phyloP scores from a whole-genome alignment of 2,888 invertebrate species.

The Heliothis peltigera region DNA sequence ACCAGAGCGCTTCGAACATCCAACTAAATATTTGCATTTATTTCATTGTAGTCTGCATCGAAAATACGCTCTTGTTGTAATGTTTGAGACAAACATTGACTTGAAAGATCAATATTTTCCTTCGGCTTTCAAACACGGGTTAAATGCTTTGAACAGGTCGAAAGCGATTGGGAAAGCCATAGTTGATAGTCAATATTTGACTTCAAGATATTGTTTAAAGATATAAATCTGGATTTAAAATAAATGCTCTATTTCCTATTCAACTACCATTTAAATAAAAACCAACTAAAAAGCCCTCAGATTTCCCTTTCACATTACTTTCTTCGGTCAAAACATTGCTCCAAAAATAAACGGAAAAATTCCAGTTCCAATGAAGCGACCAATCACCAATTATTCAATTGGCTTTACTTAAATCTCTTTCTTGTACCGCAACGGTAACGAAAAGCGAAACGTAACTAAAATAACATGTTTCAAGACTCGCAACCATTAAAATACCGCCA shows the following conservation, averaged over 20 bases:
- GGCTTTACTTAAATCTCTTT: constrained; percentile 49
- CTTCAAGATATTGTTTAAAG: not conserved
- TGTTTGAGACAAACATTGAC: constrained; percentile 44
- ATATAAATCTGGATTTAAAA: not conserved
- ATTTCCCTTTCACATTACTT: constrained; percentile 33
- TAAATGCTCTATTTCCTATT: no score
- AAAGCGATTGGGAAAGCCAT: constrained; percentile 9
- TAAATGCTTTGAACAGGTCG: constrained; percentile 5
- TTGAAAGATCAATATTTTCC: constrained; percentile 28
- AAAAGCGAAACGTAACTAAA: constrained; percentile 64
- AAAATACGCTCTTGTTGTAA: constrained; percentile 24
- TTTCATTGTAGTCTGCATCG: constrained; percentile 8
- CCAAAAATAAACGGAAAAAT: constrained; percentile 30
- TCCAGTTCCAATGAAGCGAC: constrained; percentile 4
- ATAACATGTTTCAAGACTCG: constrained; percentile 66
- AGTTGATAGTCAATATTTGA: constrained; percentile 8
- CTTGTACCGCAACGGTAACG: constrained; percentile 48
- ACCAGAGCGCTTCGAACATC: not conserved
- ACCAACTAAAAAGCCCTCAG: not conserved
- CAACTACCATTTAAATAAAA: not conserved
- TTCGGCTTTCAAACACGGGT: constrained; percentile 20
- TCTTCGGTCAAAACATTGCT: constrained; percentile 7
- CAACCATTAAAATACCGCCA: constrained; percentile 79
- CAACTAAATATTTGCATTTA: not conserved
- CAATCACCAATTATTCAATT: constrained; percentile 56